These are phyloP conservation scores for Rissa tridactyla DNA, from an alignment of 2,113 vertebrate species.

Conservation along the genomic window DNA sequence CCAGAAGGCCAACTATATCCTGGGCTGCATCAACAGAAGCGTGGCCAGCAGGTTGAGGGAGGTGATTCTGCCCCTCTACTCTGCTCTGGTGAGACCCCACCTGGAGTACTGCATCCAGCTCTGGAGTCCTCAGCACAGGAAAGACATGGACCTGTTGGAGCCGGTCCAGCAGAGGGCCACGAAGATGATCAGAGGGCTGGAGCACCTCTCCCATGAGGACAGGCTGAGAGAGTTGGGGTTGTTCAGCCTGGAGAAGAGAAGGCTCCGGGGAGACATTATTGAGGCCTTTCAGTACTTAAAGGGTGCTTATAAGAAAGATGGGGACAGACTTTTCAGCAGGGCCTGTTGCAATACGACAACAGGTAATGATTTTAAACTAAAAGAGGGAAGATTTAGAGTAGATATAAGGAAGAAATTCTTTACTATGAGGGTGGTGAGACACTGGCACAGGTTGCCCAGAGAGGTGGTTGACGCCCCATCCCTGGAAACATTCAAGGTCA, in stretches of 20 bases:
- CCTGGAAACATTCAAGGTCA: not conserved
- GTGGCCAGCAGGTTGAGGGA: not conserved
- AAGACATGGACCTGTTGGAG: accelerated
- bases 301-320: accelerated
- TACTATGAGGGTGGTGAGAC: not conserved
- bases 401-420: not conserved
- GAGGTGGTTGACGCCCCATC: not conserved
- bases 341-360: not conserved
- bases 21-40: not conserved
- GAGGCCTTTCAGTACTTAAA: not conserved
- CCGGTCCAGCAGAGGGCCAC: not conserved
- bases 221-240: not conserved
- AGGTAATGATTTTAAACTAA: not conserved
- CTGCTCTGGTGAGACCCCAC: not conserved
- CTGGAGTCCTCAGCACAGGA: not conserved
- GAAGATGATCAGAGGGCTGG: too few relatives aligned
- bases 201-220: not conserved
- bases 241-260: not conserved
- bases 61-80: not conserved
- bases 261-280: not conserved
- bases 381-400: not conserved
- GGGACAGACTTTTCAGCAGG: not conserved
- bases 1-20: accelerated
- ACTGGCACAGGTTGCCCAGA: not conserved
- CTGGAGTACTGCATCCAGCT: not conserved